Conservation (phyloP, 2,888 invertebrate species). For the Chelonus formosanus region DNA sequence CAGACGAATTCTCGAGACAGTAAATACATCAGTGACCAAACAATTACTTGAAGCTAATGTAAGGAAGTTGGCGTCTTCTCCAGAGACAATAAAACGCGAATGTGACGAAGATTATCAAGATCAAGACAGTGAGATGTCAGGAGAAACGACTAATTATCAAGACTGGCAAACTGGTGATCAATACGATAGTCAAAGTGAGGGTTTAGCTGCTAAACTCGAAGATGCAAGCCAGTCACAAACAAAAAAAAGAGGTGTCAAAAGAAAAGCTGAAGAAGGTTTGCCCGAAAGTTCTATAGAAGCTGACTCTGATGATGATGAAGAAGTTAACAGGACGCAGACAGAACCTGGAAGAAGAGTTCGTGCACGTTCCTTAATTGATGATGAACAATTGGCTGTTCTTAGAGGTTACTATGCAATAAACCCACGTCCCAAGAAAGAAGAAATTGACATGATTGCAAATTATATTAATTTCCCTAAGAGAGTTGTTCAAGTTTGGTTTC, state of each 20-base stretch:
- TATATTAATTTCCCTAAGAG: slow-evolving; percentile 70
- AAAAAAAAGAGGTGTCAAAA: slow-evolving; percentile 43
- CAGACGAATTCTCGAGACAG: slow-evolving; percentile 78
- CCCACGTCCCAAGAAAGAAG: slow-evolving; percentile 93
- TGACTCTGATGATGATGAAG: slow-evolving; percentile 68
- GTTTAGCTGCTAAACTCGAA: slow-evolving; percentile 80
- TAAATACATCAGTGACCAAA: slow-evolving; percentile 79
- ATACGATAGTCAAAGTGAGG: slow-evolving; percentile 71
- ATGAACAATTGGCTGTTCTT: slow-evolving; percentile 89
- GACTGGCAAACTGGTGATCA: slow-evolving; percentile 58
- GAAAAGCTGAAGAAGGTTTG: slow-evolving; percentile 47
- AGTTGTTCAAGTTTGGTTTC: slow-evolving; percentile 85
- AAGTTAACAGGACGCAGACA: slow-evolving; percentile 65
- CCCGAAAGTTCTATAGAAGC: slow-evolving; percentile 50
- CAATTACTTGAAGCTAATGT: slow-evolving; percentile 77
- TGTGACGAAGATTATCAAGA: slow-evolving; percentile 67
- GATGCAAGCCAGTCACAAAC: slow-evolving; percentile 66
- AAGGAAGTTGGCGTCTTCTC: slow-evolving; percentile 72
- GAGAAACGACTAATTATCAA: slow-evolving; percentile 56
- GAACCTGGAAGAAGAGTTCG: slow-evolving; percentile 80
- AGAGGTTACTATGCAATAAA: slow-evolving; percentile 90
- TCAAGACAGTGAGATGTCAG: slow-evolving; percentile 71
- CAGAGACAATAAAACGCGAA: slow-evolving; percentile 63
- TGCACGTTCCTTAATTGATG: slow-evolving; percentile 92
- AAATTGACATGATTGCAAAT: slow-evolving; percentile 88